Conservation (phyloP, 2,888 invertebrate genomes). For the Sphecodes monilicornis region DNA sequence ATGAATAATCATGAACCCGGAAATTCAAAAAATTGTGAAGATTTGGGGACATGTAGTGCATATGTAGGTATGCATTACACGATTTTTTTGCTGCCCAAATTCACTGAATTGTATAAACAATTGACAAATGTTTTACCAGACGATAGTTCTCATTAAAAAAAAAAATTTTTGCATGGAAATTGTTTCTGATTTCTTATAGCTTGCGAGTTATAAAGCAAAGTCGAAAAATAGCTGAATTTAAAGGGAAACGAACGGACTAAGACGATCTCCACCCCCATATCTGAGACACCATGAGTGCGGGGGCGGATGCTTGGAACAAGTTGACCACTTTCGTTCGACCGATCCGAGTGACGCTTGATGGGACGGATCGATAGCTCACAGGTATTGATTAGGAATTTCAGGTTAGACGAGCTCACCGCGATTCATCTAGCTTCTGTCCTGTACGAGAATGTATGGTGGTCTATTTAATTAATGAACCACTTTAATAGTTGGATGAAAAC, state of each 20-base stretch:
- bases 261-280: conserved; percentile 25
- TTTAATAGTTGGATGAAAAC: not conserved
- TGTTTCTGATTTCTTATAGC: too few species aligned
- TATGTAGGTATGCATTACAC: too few species aligned
- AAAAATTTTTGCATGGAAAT: too few species aligned
- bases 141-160: too few species aligned
- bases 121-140: too few species aligned
- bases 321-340: conserved; percentile 6
- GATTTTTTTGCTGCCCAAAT: too few species aligned
- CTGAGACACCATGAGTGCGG: not conserved
- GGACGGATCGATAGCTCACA: conserved; percentile 11
- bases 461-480: not conserved
- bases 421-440: not conserved
- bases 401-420: not conserved
- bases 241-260: conserved; percentile 28
- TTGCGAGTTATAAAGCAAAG: too few species aligned
- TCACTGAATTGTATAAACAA: too few species aligned
- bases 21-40: too few species aligned
- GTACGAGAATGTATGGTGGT: not conserved
- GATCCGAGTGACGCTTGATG: not conserved
- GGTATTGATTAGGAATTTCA: conserved; percentile 5
- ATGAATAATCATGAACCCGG: too few species aligned
- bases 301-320: conserved; percentile 2
- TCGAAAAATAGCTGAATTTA: too few species aligned
- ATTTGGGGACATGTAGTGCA: too few species aligned